Conservation (phyloP, 2,888 invertebrate genomes). For the Eutolmus rufibarbis region DNA sequence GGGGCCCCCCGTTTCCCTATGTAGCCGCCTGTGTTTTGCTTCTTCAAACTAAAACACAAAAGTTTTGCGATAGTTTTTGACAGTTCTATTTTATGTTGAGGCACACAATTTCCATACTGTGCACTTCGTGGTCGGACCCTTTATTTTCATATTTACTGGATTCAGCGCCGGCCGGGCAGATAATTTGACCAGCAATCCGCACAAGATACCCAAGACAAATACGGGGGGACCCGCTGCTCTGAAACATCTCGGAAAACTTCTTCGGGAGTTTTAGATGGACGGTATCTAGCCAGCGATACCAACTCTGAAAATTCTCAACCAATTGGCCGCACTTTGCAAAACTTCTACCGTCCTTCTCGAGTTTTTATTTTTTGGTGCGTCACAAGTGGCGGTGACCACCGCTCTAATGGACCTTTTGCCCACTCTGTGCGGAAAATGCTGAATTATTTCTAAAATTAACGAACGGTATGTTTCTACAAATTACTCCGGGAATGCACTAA, state of each 20-base stretch:
- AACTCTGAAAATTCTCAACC: background rate
- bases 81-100: constrained; percentile 47
- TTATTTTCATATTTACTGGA: constrained; percentile 33
- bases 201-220: constrained; percentile 28
- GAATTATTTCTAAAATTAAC: background rate
- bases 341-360: background rate
- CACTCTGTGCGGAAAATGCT: background rate
- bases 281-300: background rate
- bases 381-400: background rate
- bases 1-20: background rate
- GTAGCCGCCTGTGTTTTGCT: constrained; percentile 40
- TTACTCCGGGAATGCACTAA: no score
- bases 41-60: constrained; percentile 47
- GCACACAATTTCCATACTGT: constrained; percentile 45
- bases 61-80: constrained; percentile 49
- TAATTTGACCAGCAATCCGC: constrained; percentile 27
- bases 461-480: background rate
- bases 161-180: constrained; percentile 7
- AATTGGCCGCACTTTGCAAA: constrained; percentile 6
- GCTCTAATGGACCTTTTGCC: background rate
- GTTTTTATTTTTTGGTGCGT: background rate
- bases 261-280: background rate
- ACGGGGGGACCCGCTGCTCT: background rate
- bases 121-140: constrained; percentile 29
- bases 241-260: constrained; percentile 6